A percentile compares a stretch with the other conserved stretches of the same genome.
phyloP scores from a whole-genome alignment of 2,113 vertebrate genomes.

The Lethenteron camtschaticum region DNA sequence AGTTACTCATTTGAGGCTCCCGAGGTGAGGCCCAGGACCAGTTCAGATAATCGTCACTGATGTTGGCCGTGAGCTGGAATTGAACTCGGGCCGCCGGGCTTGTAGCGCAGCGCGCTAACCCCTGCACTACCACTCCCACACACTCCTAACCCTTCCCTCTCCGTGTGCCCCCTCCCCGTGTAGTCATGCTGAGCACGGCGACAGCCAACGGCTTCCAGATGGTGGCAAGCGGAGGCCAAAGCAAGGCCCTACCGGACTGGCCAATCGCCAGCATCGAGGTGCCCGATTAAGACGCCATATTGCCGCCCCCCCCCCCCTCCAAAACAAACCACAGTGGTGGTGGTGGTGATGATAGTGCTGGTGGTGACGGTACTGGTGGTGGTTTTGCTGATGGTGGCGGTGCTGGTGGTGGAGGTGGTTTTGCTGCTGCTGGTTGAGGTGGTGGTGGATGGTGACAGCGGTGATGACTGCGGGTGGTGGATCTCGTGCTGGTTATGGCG shows the following conservation, averaged over 20 bases:
- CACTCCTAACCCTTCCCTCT: neutral
- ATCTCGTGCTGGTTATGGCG: too few relatives aligned
- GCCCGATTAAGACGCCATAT: too few relatives aligned
- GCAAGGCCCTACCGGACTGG: constrained; percentile 87
- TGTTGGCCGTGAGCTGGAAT: neutral
- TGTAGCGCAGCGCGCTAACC: neutral
- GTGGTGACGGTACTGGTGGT: too few relatives aligned
- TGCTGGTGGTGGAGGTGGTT: too few relatives aligned
- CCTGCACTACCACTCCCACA: neutral
- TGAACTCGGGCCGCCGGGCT: neutral
- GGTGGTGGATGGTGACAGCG: too few relatives aligned
- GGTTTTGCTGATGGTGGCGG: too few relatives aligned
- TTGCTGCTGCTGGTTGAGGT: too few relatives aligned
- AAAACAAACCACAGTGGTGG: too few relatives aligned
- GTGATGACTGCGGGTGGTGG: too few relatives aligned
- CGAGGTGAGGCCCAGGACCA: neutral
- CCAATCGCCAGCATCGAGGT: constrained; percentile 91
- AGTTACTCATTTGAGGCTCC: neutral
- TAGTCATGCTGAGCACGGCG: constrained; percentile 75
- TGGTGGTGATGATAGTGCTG: too few relatives aligned
- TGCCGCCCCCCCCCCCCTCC: too few relatives aligned
- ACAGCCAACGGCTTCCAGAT: constrained; percentile 97
- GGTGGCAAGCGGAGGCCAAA: constrained; percentile 88
- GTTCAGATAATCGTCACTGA: neutral
- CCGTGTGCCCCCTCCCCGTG: neutral